Percentiles rank a stretch among this genome's conserved stretches.
These are phyloP conservation scores for Diceros bicornis DNA, from an alignment of 2,797 vertebrate genomes.

Conservation along the genomic window DNA sequence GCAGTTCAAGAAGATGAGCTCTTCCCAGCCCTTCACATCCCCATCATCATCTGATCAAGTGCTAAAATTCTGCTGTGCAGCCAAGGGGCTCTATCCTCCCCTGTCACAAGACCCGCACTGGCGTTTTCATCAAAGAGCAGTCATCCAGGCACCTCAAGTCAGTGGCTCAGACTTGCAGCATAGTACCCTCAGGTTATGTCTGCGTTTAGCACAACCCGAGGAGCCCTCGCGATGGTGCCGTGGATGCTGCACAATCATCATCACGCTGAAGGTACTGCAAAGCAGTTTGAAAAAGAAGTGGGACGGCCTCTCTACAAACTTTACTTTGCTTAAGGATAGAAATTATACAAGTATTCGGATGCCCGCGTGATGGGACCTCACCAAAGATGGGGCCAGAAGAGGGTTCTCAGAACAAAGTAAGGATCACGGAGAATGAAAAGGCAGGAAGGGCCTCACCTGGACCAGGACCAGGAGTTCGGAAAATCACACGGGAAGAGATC, in stretches of 20 bases:
- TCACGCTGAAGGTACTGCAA: background rate
- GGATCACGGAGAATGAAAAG: constrained; percentile 26
- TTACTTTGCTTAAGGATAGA: constrained; percentile 22
- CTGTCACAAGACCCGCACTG: background rate
- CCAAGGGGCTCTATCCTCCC: background rate
- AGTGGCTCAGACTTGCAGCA: background rate
- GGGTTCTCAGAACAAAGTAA: background rate
- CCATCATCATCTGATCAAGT: background rate
- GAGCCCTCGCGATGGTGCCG: background rate
- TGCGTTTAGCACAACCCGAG: background rate
- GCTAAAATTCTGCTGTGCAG: background rate
- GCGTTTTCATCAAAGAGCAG: background rate
- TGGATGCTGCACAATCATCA: background rate
- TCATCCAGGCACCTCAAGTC: background rate
- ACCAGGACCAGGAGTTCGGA: background rate
- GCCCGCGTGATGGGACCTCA: background rate
- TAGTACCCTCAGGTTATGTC: background rate
- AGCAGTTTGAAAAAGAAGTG: background rate
- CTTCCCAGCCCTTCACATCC: background rate
- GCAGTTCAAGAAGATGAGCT: background rate
- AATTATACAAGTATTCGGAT: constrained; percentile 24
- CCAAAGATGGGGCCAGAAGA: background rate
- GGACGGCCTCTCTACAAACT: background rate
- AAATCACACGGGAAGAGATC: background rate
- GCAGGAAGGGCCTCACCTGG: background rate